phyloP scores from a whole-genome alignment of 2,113 vertebrate species.

The Pleuronectes platessa region DNA sequence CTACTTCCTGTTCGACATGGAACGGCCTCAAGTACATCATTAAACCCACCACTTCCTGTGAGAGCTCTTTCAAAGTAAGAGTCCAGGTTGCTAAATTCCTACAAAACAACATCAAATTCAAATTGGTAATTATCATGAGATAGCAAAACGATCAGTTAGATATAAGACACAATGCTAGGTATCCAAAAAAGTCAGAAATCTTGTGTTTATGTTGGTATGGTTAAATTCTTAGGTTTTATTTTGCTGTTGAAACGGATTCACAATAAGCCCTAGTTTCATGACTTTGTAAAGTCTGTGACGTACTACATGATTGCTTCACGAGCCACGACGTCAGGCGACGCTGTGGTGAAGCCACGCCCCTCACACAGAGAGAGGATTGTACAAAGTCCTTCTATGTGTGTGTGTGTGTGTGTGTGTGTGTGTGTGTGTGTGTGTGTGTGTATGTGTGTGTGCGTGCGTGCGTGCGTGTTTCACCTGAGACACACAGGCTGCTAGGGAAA shows the following conservation, averaged over 20 bases:
- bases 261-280: fast-evolving
- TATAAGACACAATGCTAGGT: fast-evolving
- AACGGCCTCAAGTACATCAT: slow-evolving; percentile 15
- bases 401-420: neutral
- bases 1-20: slow-evolving; percentile 74
- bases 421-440: too few species aligned
- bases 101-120: fast-evolving
- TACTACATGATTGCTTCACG: slow-evolving; percentile 19
- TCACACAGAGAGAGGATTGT: slow-evolving; percentile 51
- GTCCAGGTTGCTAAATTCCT: fast-evolving
- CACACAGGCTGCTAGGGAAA: neutral
- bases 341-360: slow-evolving; percentile 35
- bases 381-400: neutral
- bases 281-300: fast-evolving
- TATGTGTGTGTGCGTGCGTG: too few species aligned
- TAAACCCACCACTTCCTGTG: neutral
- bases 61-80: slow-evolving; percentile 46
- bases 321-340: slow-evolving; percentile 31
- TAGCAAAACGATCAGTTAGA: fast-evolving
- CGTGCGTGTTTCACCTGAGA: neutral
- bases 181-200: fast-evolving
- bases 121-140: neutral
- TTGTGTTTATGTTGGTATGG: fast-evolving
- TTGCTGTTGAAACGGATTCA: slow-evolving; percentile 25
- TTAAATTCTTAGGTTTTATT: slow-evolving; percentile 14